Evolutionary conservation across 2,797 vertebrate genomes (phyloP), one percentile per base, ranked within the genome.

Genomic region (Petrocephalus schoutedeni): DNA sequence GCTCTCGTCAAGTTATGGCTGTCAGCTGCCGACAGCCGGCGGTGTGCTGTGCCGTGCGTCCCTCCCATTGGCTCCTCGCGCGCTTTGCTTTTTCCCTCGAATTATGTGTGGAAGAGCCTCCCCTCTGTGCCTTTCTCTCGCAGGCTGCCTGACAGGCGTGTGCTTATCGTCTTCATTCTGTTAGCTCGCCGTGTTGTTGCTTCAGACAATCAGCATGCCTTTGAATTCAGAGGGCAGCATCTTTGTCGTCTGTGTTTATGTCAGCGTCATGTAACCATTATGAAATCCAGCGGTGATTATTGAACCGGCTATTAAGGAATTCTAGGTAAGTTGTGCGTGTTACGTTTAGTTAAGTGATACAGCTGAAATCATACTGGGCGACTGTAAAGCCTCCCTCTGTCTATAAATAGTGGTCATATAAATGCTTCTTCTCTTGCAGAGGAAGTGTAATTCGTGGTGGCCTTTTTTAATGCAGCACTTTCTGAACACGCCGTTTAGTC

Each of bases 111-210:
- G 51, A 85, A 85, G 49, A 32, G 83, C 23, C 83, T 57, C 54
- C 51, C 83, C 83, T 57, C 83, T 85, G 83, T 53, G 83, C 49
- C 54, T 85, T 56, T 57, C 21, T 57, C 53, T 57, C 83, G 51
- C 51, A 21, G 56, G 49, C 83, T 54, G 41, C 74, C 41, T 80
- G 74, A 45, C 74, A 80, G 74, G 74, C 74, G 41, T n/a, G 41
- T 49, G 74, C 41, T 80, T 49, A 80, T 49, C 74, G 8, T 49
- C 74, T 80, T 80, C 9, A 80, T 80, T 49, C 74, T 49, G 41
- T 49, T n/a, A 9, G 41, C 41, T 49, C 74, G 16, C 41, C 41
- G 36, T n/a, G 41, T 49, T 41, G 74, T 36, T 21, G 41, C 19
- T 80, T 21, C 41, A 80, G 41, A 49, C 74, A 80, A 49, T 80